Percentiles rank a stretch among this genome's conserved stretches.
Evolutionary conservation across 2,888 invertebrate species (phyloP).

Genomic region (Noctua janthe): DNA sequence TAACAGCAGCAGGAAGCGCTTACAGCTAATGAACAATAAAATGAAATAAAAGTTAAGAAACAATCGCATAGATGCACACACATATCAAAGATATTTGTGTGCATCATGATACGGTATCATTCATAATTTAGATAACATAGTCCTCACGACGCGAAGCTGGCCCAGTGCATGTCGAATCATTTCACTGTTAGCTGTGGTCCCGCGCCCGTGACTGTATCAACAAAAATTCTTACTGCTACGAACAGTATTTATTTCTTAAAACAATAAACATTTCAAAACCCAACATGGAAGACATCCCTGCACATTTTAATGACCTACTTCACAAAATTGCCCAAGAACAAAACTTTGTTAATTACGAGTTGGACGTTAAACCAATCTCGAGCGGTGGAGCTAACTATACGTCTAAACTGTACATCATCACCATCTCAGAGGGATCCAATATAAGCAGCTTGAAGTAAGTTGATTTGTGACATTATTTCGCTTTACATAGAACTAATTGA

Average conservation of each 20-base stretch:
- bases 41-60: too few relatives aligned
- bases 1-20: too few relatives aligned
- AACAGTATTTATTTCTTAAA: background rate
- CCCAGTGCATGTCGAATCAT: background rate
- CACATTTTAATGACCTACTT: constrained; percentile 46
- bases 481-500: background rate
- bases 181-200: background rate
- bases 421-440: constrained; percentile 56
- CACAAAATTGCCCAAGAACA: constrained; percentile 63
- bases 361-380: constrained; percentile 62
- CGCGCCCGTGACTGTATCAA: background rate
- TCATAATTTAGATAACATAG: background rate
- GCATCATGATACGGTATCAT: background rate
- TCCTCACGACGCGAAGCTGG: background rate
- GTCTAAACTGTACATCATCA: constrained; percentile 66
- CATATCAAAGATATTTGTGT: background rate
- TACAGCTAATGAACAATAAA: too few relatives aligned
- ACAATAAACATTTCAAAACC: background rate
- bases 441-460: constrained; percentile 60
- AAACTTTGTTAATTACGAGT: constrained; percentile 57
- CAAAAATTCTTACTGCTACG: background rate
- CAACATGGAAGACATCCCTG: constrained; percentile 44
- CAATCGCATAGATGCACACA: background rate
- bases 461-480: constrained; percentile 1
- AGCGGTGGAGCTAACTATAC: constrained; percentile 75